Evolutionary conservation across 1,140 invertebrate genomes (phyloP), one percentile per base, ranked within the genome.

Genomic region (Triops longicaudatus): DNA sequence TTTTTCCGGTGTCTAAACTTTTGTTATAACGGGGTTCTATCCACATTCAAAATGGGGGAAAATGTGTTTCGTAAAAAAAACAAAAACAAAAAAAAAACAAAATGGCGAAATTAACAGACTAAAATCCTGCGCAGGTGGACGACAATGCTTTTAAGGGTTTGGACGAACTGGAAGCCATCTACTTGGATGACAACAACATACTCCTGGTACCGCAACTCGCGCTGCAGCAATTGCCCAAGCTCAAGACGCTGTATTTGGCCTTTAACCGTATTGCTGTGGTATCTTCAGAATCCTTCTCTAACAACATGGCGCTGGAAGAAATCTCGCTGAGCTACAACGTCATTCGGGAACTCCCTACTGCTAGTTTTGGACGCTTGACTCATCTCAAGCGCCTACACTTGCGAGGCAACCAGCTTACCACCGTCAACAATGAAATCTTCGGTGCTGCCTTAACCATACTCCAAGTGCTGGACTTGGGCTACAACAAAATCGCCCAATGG

Each of bases 111-210:
- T 3, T 75, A 72, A 79, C 14, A 14, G 11, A 41, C 27, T 12
- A 44, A 17, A 71, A 12, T 10, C 26, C 73, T 87, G 87, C 73
- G n/a, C 82, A 94, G 93, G 89, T 95, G 26, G 92, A 95, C 84
- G 93, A 94, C 79, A 91, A 93, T 78, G 90, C 91, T 0, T 91
- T 96, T 81, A 91, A 93, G 81, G 93, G 93, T 1, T 83, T 96
- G 73, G 87, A 88, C 26, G 91, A 88, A 78, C 82, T 97, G 11
- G 89, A 93, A 83, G 90, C 89, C 12, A 84, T 97, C 9, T 90
- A 91, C n/a, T 85, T 97, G 2, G 89, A 90, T 81, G 94, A 97
- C 82, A 96, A 96, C 83, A 94, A 94, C 78, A 92, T 96, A 72
- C 85, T 96, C 0, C 83, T 93, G 3, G 90, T 96, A 41, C 94